Conservation (phyloP, 1,140 invertebrate species). For the Lepidurus apus region DNA sequence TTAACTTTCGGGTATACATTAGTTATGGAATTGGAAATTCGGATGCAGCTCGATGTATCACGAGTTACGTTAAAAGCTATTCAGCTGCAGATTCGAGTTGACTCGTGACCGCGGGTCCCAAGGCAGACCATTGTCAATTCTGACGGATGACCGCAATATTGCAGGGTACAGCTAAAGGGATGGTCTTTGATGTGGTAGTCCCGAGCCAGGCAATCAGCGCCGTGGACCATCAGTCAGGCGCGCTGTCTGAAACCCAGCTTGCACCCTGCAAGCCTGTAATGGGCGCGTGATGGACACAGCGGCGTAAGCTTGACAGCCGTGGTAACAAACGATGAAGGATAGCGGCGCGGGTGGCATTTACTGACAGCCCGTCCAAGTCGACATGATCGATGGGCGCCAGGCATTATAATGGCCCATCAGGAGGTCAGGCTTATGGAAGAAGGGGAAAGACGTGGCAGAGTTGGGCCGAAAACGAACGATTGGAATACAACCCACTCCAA, state of each 20-base stretch:
- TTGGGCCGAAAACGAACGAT: neutral
- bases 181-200: constrained; percentile 21
- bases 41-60: neutral
- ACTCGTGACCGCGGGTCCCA: neutral
- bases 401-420: constrained; percentile 21
- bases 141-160: constrained; percentile 21
- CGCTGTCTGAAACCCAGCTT: constrained; percentile 20
- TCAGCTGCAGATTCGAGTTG: constrained; percentile 3
- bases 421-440: constrained; percentile 3
- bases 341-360: constrained; percentile 20
- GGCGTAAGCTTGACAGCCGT: constrained; percentile 17
- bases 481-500: neutral
- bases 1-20: no score
- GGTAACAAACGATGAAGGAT: constrained; percentile 21
- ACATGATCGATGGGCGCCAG: constrained; percentile 20
- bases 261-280: constrained; percentile 12
- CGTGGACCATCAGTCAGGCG: constrained; percentile 14
- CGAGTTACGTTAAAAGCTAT: neutral
- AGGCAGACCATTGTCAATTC: constrained; percentile 8
- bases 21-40: neutral
- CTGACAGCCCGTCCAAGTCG: constrained; percentile 11
- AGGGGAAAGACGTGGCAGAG: neutral
- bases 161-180: constrained; percentile 17
- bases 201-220: constrained; percentile 20
- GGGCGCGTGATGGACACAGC: constrained; percentile 20